Base-by-base conservation (phyloP, 2,888 invertebrate genomes). In the Thera britannica region DNA sequence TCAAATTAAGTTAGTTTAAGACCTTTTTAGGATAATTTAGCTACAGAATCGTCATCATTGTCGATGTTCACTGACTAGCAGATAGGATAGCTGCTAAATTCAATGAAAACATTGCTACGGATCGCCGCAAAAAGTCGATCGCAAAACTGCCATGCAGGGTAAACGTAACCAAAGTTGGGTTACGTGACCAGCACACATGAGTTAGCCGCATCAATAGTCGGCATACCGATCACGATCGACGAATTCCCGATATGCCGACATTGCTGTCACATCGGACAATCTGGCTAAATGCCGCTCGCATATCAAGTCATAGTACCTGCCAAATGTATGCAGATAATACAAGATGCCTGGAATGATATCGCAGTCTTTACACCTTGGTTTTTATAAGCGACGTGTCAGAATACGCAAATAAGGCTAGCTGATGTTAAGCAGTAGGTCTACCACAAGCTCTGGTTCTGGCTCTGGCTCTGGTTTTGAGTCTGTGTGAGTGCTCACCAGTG, bases 171-270 rank as follows among this genome's bases (percentile, higher is more conserved):
- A 79, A 77, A 81, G 79, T 80, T 76, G 76, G 68, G 48, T 57
- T 74, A 83, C 85, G 84, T 85, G 84, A 75, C 65, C 71, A 68
- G 83, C 78, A 81, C 72, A 62, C 75, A 46, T 71, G 73, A 71
- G 57, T 1, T 34, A 55, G 46, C 51, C 56, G 66, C 58, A 38
- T 49, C 48, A 46, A 64, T 64, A 71, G 71, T 66, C 66, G 64
- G 67, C 79, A 85, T 84, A 82, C 85, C 77, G 84, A 84, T 84
- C 85, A 87, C 86, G 84, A 78, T 74, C 77, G 76, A 75, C 80
- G 79, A 83, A 85, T 86, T 84, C 86, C 85, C 82, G 79, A 83
- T 80, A 80, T 79, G 74, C 74, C 74, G 73, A 77, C 79, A 75
- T 67, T 72, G 73, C 77, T 83, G 81, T 83, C 80, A 81, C 77